Conservation (phyloP, 1,140 invertebrate genomes). For the Brachionus rubens region DNA sequence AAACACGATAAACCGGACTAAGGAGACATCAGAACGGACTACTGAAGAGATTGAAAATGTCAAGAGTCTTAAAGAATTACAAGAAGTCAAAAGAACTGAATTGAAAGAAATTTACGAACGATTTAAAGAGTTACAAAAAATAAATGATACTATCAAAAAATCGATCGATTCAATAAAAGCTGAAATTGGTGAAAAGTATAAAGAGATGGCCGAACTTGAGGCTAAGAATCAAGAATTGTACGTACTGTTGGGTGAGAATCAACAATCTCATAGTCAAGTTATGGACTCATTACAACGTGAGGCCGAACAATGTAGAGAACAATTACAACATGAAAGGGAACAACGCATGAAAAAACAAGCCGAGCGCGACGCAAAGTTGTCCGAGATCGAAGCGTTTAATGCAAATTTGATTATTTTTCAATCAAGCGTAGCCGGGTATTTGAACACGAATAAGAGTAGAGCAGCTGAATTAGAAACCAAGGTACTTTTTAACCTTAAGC, state of each 20-base stretch:
- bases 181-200: slow-evolving; percentile 34
- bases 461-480: not conserved
- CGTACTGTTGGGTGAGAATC: not conserved
- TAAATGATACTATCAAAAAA: slow-evolving; percentile 22
- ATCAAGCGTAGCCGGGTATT: slow-evolving; percentile 5
- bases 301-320: slow-evolving; percentile 35
- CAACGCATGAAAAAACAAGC: slow-evolving; percentile 9
- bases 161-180: slow-evolving; percentile 6
- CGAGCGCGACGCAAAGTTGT: not conserved
- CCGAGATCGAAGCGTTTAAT: slow-evolving; percentile 35
- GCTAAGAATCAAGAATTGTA: slow-evolving; percentile 12
- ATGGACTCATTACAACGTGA: slow-evolving; percentile 39
- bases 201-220: slow-evolving; percentile 37
- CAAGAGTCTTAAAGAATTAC: slow-evolving; percentile 19
- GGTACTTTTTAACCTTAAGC: not conserved
- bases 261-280: slow-evolving; percentile 35
- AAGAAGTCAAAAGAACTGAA: slow-evolving; percentile 17
- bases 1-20: slow-evolving; percentile 15
- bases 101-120: slow-evolving; percentile 35
- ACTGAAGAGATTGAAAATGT: slow-evolving; percentile 28
- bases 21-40: slow-evolving; percentile 21
- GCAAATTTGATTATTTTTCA: slow-evolving; percentile 42
- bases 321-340: slow-evolving; percentile 25
- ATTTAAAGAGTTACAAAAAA: slow-evolving; percentile 42
- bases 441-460: not conserved